A percentile compares a stretch with the other conserved stretches of the same genome.
phyloP scores from a whole-genome alignment of 1,140 invertebrate genomes.

The Sweltsa coloradensis region DNA sequence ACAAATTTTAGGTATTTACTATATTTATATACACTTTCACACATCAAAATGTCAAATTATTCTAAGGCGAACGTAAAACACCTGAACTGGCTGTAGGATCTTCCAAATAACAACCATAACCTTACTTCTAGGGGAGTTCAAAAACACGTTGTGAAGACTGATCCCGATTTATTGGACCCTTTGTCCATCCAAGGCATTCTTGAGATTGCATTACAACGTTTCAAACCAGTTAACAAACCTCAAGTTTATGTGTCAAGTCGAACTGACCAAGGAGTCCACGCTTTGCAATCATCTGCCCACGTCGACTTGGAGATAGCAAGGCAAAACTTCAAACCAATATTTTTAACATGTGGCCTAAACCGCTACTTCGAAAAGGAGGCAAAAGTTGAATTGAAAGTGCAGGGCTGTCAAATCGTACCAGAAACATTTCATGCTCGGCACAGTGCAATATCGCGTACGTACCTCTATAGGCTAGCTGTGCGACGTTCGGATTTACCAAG shows the following conservation, averaged over 20 bases:
- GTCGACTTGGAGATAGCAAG: conserved; percentile 13
- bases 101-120: background rate
- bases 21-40: background rate
- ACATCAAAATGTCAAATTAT: background rate
- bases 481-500: conserved; percentile 11
- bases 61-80: background rate
- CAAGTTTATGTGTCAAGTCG: conserved; percentile 13
- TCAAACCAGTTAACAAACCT: conserved; percentile 11
- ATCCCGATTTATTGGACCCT: conserved; percentile 1
- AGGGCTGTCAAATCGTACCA: conserved; percentile 12
- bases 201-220: conserved; percentile 7
- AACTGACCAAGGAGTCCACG: conserved; percentile 17
- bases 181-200: conserved; percentile 14
- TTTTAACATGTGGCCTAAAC: conserved; percentile 9
- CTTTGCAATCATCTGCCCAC: conserved; percentile 14
- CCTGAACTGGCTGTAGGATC: background rate
- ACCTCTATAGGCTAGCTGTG: conserved; percentile 16
- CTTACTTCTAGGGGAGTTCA: conserved; percentile 13
- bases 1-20: conserved; percentile 12
- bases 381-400: too few relatives aligned
- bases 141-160: conserved; percentile 12
- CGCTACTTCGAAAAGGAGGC: conserved; percentile 9
- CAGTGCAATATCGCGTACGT: conserved; percentile 13
- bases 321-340: background rate
- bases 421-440: conserved; percentile 15